Evolutionary conservation across 2,113 vertebrate genomes (phyloP).

Genomic region (Hippocampus abdominalis): DNA sequence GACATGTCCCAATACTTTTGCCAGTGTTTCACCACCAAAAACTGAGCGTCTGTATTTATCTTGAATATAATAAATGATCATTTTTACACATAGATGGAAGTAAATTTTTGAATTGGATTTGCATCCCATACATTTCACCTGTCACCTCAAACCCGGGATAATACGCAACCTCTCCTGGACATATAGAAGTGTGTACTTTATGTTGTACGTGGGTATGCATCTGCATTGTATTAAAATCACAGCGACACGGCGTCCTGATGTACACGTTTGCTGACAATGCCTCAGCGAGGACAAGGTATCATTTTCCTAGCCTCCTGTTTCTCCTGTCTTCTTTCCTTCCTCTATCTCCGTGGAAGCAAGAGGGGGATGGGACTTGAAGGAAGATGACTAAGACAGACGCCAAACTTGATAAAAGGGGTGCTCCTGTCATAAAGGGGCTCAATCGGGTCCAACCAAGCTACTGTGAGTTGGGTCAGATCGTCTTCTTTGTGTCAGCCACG

Average conservation of each 20-base stretch:
- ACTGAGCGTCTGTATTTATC: no score
- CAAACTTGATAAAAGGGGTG: slow-evolving; percentile 32
- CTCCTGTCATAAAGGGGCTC: slow-evolving; percentile 49
- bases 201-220: slow-evolving; percentile 3
- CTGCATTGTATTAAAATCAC: slow-evolving; percentile 8
- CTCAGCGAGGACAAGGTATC: slow-evolving; percentile 50
- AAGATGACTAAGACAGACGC: slow-evolving; percentile 25
- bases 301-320: slow-evolving; percentile 12
- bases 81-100: no score
- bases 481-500: slow-evolving; percentile 54
- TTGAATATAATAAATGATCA: no score
- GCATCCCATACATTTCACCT: neutral
- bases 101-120: neutral
- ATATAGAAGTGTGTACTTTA: slow-evolving; percentile 6
- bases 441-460: slow-evolving; percentile 46
- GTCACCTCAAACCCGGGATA: neutral
- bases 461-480: slow-evolving; percentile 46
- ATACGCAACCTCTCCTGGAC: slow-evolving; percentile 12
- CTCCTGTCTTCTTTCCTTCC: slow-evolving; percentile 2
- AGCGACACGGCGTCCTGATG: slow-evolving; percentile 32
- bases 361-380: slow-evolving; percentile 15
- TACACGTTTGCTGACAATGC: slow-evolving; percentile 41
- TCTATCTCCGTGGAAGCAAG: slow-evolving; percentile 15
- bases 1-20: neutral
- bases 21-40: no score